Percentiles rank a stretch among this genome's conserved stretches.
These are phyloP conservation scores for Aporophyla lueneburgensis DNA, from an alignment of 2,888 invertebrate species.

Conservation along the genomic window DNA sequence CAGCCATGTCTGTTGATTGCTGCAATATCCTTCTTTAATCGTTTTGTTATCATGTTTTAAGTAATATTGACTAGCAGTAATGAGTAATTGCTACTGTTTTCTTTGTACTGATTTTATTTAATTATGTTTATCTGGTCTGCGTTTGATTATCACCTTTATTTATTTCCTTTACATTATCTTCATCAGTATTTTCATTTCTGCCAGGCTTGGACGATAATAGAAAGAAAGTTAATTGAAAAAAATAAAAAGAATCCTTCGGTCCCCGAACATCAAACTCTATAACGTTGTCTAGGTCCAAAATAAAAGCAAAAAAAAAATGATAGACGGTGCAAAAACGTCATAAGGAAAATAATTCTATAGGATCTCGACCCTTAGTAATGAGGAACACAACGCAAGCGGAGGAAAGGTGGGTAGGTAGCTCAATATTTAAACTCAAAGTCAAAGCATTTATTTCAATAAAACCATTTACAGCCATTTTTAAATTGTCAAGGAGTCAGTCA, in stretches of 20 bases:
- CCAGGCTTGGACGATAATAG: not conserved
- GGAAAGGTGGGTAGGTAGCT: not conserved
- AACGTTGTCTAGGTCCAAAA: too few species aligned
- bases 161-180: not conserved
- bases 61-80: slow-evolving; percentile 9
- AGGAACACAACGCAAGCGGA: not conserved
- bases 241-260: too few species aligned
- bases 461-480: too few species aligned
- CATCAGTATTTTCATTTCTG: not conserved
- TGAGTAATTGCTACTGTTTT: slow-evolving; percentile 17
- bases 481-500: too few species aligned
- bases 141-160: not conserved
- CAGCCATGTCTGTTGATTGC: slow-evolving; percentile 7
- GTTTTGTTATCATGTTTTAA: slow-evolving; percentile 20
- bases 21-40: slow-evolving; percentile 30
- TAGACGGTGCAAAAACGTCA: too few species aligned
- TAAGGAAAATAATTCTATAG: too few species aligned
- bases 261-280: too few species aligned
- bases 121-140: slow-evolving; percentile 1
- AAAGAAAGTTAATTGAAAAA: too few species aligned
- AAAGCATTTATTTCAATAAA: too few species aligned
- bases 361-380: not conserved
- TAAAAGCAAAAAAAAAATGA: too few species aligned
- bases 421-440: too few species aligned
- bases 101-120: slow-evolving; percentile 21